Conservation (phyloP, 2,888 invertebrate species). For the Philereme transversata region DNA sequence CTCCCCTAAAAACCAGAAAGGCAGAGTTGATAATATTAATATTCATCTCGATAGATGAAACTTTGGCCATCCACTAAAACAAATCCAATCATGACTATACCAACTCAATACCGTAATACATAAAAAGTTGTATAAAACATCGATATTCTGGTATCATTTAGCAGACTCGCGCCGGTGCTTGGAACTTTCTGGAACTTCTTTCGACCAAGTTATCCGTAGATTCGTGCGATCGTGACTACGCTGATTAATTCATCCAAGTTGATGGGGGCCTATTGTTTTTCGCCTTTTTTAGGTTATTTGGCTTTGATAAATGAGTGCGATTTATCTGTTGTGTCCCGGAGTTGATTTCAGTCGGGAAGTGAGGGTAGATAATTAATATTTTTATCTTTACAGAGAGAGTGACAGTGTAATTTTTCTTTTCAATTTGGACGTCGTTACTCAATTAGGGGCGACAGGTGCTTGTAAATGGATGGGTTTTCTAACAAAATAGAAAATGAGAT, state of each 20-base stretch:
- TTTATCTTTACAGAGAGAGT: slow-evolving; percentile 29
- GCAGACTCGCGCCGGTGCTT: slow-evolving; percentile 41
- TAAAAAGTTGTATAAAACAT: slow-evolving; percentile 62
- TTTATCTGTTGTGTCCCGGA: slow-evolving; percentile 51
- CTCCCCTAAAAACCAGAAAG: slow-evolving; percentile 8
- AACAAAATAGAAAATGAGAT: too few species aligned
- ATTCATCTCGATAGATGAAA: slow-evolving; percentile 34
- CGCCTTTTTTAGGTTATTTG: slow-evolving; percentile 54
- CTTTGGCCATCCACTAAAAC: slow-evolving; percentile 44
- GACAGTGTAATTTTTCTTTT: slow-evolving; percentile 26
- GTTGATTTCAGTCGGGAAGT: slow-evolving; percentile 36
- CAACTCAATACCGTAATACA: slow-evolving; percentile 52
- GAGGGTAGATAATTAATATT: slow-evolving; percentile 47
- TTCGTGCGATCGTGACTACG: slow-evolving; percentile 76
- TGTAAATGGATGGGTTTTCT: slow-evolving; percentile 3
- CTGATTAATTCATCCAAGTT: slow-evolving; percentile 66
- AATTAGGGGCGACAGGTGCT: slow-evolving; percentile 18
- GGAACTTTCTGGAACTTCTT: slow-evolving; percentile 58
- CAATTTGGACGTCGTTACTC: slow-evolving; percentile 24
- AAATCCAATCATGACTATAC: slow-evolving; percentile 53
- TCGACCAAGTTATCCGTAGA: slow-evolving; percentile 59
- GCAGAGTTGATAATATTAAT: slow-evolving; percentile 27
- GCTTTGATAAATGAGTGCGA: slow-evolving; percentile 56
- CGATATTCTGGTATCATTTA: slow-evolving; percentile 60
- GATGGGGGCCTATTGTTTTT: slow-evolving; percentile 59